These are phyloP conservation scores for Mnemiopsis leidyi DNA, from an alignment of 37 sponge, comb jelly and placozoan genomes.

Conservation along the genomic window DNA sequence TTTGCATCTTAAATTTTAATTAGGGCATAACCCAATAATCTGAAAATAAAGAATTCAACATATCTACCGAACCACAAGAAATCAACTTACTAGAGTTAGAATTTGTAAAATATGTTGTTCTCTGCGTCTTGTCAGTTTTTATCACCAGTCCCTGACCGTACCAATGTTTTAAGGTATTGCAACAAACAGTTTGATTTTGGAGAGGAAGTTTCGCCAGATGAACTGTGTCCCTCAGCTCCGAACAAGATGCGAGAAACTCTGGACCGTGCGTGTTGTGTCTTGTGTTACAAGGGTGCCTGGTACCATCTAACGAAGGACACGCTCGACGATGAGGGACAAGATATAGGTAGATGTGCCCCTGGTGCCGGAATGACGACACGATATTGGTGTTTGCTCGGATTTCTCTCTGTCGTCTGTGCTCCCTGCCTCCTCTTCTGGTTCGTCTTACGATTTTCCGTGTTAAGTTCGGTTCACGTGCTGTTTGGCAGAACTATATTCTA, in stretches of 20 bases:
- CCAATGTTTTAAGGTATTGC: neutral
- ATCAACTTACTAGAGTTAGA: too few species aligned
- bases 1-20: too few species aligned
- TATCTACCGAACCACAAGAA: too few species aligned
- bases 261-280: constrained; percentile 22
- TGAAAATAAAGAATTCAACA: too few species aligned
- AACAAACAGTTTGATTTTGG: constrained; percentile 54
- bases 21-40: too few species aligned
- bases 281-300: constrained; percentile 64
- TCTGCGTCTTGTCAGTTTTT: too few species aligned
- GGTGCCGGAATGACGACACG: constrained; percentile 51
- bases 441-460: too few species aligned
- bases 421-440: constrained; percentile 47
- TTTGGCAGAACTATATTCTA: too few species aligned
- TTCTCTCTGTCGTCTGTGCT: constrained; percentile 59
- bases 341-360: constrained; percentile 44
- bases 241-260: constrained; percentile 40
- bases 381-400: constrained; percentile 48
- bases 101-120: too few species aligned
- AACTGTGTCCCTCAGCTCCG: constrained; percentile 57
- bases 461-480: too few species aligned
- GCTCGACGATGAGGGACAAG: constrained; percentile 59
- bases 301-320: constrained; percentile 61
- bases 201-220: constrained; percentile 37
- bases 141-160: too few species aligned